Evolutionary conservation across 2,113 vertebrate species (phyloP).

Genomic region (Cebidichthys violaceus): DNA sequence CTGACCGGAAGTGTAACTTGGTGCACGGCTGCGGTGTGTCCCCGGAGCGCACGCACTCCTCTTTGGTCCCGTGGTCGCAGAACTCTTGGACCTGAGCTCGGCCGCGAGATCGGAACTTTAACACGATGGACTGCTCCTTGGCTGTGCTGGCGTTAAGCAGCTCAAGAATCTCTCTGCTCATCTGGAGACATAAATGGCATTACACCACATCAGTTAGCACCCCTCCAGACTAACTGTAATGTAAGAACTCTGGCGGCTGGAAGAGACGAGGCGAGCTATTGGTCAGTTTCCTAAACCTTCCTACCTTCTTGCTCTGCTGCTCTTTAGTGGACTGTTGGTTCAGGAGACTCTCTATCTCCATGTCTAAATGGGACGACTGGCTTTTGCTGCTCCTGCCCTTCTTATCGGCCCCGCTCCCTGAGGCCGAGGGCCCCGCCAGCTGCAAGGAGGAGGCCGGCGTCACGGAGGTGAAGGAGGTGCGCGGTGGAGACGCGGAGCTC

Average conservation of each 20-base stretch:
- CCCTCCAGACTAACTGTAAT: not conserved
- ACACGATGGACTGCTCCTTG: conserved; percentile 95
- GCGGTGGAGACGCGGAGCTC: conserved; percentile 74
- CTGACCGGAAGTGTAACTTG: conserved; percentile 92
- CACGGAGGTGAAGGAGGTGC: conserved; percentile 67
- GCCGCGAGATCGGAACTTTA: conserved; percentile 93
- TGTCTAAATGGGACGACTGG: conserved; percentile 90
- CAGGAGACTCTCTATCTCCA: conserved; percentile 93
- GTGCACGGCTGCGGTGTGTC: conserved; percentile 90
- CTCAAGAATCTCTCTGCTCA: conserved; percentile 94
- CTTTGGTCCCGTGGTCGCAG: conserved; percentile 95
- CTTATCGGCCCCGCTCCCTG: conserved; percentile 81
- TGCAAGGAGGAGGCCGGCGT: conserved; percentile 73
- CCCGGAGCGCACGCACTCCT: conserved; percentile 90
- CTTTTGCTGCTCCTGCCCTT: conserved; percentile 85
- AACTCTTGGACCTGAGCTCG: conserved; percentile 96
- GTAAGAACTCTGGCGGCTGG: not conserved
- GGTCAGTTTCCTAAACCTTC: not conserved
- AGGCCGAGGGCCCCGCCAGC: conserved; percentile 66
- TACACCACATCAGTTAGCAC: not conserved
- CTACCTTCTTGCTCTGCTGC: conserved; percentile 95
- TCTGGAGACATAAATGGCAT: conserved; percentile 71
- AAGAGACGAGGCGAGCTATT: not conserved
- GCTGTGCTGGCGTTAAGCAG: conserved; percentile 93
- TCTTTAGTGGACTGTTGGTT: conserved; percentile 96